These are phyloP conservation scores for Laticauda colubrina DNA, from an alignment of 2,113 vertebrate genomes.

Conservation along the genomic window DNA sequence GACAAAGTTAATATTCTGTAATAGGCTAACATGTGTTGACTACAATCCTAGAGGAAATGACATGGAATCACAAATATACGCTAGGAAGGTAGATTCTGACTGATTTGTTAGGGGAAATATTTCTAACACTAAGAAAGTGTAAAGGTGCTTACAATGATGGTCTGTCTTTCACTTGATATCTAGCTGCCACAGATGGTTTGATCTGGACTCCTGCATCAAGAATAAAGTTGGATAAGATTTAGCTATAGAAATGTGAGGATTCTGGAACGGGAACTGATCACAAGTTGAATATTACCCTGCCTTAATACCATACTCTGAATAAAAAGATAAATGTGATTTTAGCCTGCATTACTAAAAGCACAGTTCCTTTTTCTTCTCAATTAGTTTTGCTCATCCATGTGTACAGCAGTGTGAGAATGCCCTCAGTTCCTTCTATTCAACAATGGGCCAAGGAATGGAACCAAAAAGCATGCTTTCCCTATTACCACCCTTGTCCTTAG, in stretches of 20 bases:
- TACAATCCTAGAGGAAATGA: background rate
- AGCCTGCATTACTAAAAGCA: background rate
- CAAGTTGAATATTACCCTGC: background rate
- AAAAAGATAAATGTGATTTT: background rate
- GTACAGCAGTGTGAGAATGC: background rate
- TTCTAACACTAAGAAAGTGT: background rate
- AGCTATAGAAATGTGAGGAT: background rate
- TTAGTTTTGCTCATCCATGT: background rate
- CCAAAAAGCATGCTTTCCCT: background rate
- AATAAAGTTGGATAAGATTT: background rate
- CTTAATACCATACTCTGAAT: background rate
- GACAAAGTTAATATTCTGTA: background rate
- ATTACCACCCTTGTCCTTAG: background rate
- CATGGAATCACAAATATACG: background rate
- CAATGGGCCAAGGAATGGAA: background rate
- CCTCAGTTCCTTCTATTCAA: background rate
- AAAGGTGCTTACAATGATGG: background rate
- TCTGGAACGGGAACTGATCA: background rate
- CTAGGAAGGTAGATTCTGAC: background rate
- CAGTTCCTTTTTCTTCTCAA: background rate
- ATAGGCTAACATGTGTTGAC: background rate
- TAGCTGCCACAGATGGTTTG: background rate
- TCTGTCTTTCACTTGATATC: background rate
- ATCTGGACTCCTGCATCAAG: background rate
- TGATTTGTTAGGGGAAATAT: background rate